These are phyloP conservation scores for Pipistrellus pipistrellus DNA, from an alignment of 2,797 vertebrate genomes.

Conservation along the genomic window DNA sequence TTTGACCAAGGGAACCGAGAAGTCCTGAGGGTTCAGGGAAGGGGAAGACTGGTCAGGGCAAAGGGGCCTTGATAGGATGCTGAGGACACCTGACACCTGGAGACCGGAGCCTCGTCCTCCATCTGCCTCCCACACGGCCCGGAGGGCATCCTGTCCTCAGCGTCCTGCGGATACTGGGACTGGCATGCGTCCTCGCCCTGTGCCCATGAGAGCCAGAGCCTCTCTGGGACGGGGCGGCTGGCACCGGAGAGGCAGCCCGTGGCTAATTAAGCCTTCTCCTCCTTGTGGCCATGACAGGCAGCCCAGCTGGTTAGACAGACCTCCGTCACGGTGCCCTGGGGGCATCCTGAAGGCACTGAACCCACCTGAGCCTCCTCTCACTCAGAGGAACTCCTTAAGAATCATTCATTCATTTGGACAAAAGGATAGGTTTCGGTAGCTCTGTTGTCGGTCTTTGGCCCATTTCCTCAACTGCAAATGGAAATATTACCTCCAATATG, in stretches of 20 bases:
- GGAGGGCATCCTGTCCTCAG: not conserved
- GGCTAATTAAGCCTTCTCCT: not conserved
- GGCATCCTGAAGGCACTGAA: not conserved
- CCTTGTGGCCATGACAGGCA: not conserved
- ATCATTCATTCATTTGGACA: not conserved
- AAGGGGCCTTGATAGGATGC: not conserved
- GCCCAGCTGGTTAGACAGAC: not conserved
- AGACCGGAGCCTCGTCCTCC: not conserved
- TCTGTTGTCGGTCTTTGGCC: not conserved
- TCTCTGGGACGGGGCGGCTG: not conserved
- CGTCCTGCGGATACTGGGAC: not conserved
- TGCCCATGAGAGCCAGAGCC: not conserved
- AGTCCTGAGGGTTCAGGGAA: not conserved
- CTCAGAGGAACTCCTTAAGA: not conserved
- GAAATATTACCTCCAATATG: not conserved
- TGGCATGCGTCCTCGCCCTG: not conserved
- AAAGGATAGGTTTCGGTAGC: not conserved
- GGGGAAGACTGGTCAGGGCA: accelerated
- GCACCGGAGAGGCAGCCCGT: not conserved
- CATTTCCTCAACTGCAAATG: not conserved
- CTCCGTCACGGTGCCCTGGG: not conserved
- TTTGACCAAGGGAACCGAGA: not conserved
- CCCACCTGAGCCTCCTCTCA: not conserved
- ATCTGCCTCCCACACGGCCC: not conserved
- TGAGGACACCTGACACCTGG: not conserved